Evolutionary conservation across 1,140 invertebrate species (phyloP).

Genomic region (Drosophila navojoa): DNA sequence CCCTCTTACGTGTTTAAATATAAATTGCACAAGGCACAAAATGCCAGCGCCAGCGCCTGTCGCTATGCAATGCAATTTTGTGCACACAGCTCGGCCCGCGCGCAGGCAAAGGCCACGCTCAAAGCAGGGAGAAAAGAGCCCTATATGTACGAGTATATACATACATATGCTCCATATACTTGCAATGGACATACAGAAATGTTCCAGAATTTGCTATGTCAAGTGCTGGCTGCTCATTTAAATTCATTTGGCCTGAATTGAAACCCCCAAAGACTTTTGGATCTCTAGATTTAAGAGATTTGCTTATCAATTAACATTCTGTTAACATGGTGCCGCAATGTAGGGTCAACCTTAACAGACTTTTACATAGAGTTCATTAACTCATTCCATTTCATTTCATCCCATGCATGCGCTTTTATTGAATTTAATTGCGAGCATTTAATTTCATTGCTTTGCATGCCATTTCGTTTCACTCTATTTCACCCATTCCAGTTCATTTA

Average conservation of each 20-base stretch:
- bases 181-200: background rate
- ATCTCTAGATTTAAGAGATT: too few relatives aligned
- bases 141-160: background rate
- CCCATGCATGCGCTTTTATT: background rate
- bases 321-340: background rate
- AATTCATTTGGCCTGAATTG: conserved; percentile 26
- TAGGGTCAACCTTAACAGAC: background rate
- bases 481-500: too few relatives aligned
- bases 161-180: background rate
- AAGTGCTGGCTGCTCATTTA: background rate
- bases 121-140: conserved; percentile 15
- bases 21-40: conserved; percentile 41
- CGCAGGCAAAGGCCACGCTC: conserved; percentile 12
- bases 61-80: conserved; percentile 45
- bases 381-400: background rate
- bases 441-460: background rate
- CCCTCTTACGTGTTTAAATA: conserved; percentile 16
- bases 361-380: background rate
- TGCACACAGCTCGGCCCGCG: conserved; percentile 1
- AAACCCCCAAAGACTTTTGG: background rate
- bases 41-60: conserved; percentile 34
- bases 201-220: conserved; percentile 4
- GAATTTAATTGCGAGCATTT: background rate
- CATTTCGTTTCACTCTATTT: background rate
- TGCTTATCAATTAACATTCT: too few relatives aligned